phyloP scores from a whole-genome alignment of 2,888 invertebrate species.

The Alloplasta piceator region DNA sequence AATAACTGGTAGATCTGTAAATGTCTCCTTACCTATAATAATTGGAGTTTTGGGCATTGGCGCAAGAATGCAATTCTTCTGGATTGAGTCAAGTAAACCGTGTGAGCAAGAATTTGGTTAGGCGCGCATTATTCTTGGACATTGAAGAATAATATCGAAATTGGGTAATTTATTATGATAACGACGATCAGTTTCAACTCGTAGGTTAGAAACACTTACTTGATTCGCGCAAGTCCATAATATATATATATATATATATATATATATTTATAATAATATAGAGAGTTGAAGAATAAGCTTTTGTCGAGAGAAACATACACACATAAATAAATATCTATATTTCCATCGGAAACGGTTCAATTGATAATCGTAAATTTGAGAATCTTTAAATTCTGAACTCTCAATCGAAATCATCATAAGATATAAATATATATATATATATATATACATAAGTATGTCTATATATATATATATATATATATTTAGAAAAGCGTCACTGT shows the following conservation, averaged over 20 bases:
- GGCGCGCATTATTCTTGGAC: slow-evolving; percentile 39
- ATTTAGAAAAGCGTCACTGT: slow-evolving; percentile 62
- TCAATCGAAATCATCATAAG: no score
- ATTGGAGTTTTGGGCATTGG: no score
- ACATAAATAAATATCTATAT: neutral
- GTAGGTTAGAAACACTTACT: slow-evolving; percentile 36
- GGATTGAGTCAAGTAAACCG: no score
- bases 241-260: slow-evolving; percentile 37
- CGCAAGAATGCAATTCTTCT: no score
- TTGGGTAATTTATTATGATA: slow-evolving; percentile 35
- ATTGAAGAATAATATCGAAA: neutral
- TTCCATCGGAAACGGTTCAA: slow-evolving; percentile 28
- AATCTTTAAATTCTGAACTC: slow-evolving; percentile 41
- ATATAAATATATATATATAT: no score
- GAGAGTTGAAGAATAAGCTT: slow-evolving; percentile 31
- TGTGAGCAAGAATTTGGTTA: slow-evolving; percentile 18
- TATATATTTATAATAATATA: no score
- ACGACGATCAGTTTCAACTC: slow-evolving; percentile 38
- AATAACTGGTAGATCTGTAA: no score
- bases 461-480: neutral
- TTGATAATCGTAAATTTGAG: slow-evolving; percentile 41
- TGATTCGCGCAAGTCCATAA: slow-evolving; percentile 32
- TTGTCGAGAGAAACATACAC: slow-evolving; percentile 11
- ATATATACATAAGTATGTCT: no score
- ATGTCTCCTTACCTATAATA: no score